These are phyloP conservation scores for Amphimallon solstitiale DNA, from an alignment of 2,888 invertebrate genomes.

Conservation along the genomic window DNA sequence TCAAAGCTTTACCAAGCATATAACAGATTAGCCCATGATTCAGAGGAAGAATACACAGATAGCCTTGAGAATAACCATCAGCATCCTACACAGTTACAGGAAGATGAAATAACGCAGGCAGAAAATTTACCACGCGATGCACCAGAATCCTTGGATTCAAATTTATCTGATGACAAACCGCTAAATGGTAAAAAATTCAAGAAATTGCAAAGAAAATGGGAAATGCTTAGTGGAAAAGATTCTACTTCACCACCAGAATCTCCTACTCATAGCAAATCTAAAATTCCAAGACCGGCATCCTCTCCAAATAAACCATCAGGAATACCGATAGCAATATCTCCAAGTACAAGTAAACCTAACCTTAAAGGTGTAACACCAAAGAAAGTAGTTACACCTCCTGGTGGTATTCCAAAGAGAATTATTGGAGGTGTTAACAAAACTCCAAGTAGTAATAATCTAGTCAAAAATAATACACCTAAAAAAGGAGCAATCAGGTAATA, in stretches of 20 bases:
- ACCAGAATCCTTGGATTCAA: slow-evolving; percentile 60
- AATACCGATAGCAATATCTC: slow-evolving; percentile 67
- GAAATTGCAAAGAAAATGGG: slow-evolving; percentile 83
- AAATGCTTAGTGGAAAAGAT: slow-evolving; percentile 73
- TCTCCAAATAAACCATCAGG: slow-evolving; percentile 75
- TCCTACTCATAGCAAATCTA: slow-evolving; percentile 69
- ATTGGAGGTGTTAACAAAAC: slow-evolving; percentile 36
- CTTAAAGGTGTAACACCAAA: slow-evolving; percentile 53
- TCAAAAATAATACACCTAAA: slow-evolving; percentile 47
- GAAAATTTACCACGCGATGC: slow-evolving; percentile 48
- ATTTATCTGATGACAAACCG: slow-evolving; percentile 60
- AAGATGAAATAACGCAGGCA: slow-evolving; percentile 26
- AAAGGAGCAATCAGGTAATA: slow-evolving; percentile 51
- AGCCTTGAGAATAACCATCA: slow-evolving; percentile 69
- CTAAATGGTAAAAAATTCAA: slow-evolving; percentile 76
- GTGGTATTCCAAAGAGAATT: slow-evolving; percentile 40
- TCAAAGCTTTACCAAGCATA: slow-evolving; percentile 79
- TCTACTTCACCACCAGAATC: slow-evolving; percentile 58
- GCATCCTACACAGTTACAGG: slow-evolving; percentile 24
- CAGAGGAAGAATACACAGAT: slow-evolving; percentile 78
- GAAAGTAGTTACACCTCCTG: slow-evolving; percentile 59
- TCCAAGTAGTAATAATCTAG: slow-evolving; percentile 44
- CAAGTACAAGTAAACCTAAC: slow-evolving; percentile 46
- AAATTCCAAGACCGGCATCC: slow-evolving; percentile 79
- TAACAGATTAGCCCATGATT: slow-evolving; percentile 73